phyloP scores from a whole-genome alignment of 2,113 vertebrate genomes.

The Symphodus melops region DNA sequence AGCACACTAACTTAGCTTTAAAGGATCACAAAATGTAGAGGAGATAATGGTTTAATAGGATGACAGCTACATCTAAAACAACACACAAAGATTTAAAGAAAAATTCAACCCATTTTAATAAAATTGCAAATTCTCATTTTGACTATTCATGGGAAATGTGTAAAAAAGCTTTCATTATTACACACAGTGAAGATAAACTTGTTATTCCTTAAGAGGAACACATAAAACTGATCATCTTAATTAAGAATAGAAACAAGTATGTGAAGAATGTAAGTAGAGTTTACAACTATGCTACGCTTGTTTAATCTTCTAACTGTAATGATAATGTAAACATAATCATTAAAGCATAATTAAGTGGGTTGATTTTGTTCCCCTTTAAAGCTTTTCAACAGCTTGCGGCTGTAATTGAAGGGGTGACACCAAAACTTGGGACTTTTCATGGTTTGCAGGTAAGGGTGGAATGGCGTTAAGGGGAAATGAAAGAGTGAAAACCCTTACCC shows the following conservation, averaged over 20 bases:
- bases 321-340: conserved; percentile 10
- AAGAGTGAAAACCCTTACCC: conserved; percentile 80
- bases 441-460: conserved; percentile 22
- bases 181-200: not conserved
- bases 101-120: conserved; percentile 51
- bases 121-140: not conserved
- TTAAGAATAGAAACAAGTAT: not conserved
- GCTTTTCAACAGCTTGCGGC: conserved; percentile 32
- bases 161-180: conserved; percentile 5
- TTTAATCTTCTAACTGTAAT: not conserved
- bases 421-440: conserved; percentile 11
- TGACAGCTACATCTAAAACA: conserved; percentile 34
- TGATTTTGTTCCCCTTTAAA: conserved; percentile 62
- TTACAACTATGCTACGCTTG: too few relatives aligned
- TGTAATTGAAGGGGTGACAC: not conserved
- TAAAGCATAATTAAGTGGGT: conserved; percentile 26
- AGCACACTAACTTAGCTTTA: not conserved
- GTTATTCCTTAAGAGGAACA: not conserved
- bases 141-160: not conserved
- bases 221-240: too few relatives aligned
- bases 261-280: not conserved
- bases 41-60: not conserved
- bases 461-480: not conserved
- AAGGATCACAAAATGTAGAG: conserved; percentile 11
- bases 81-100: conserved; percentile 51